Evolutionary conservation across 2,797 vertebrate genomes (phyloP).

Genomic region (Buceros bicornis): DNA sequence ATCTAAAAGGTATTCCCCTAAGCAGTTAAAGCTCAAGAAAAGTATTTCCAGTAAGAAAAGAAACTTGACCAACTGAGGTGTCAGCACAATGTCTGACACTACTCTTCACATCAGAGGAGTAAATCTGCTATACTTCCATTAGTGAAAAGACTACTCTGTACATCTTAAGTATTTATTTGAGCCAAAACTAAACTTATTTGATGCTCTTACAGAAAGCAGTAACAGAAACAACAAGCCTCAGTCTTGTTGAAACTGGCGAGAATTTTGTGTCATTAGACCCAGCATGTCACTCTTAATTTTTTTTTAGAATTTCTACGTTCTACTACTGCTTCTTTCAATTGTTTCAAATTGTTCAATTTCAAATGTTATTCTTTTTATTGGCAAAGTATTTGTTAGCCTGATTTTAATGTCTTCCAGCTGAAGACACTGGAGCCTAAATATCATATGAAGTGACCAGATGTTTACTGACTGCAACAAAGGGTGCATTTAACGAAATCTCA

Average conservation of each 20-base stretch:
- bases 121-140: neutral
- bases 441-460: neutral
- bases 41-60: slow-evolving; percentile 27
- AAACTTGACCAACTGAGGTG: neutral
- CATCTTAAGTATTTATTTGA: neutral
- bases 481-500: neutral
- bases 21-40: slow-evolving; percentile 5
- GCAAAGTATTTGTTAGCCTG: neutral
- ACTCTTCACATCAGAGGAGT: neutral
- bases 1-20: neutral
- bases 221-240: neutral
- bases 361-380: neutral
- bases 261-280: neutral
- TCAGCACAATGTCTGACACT: neutral
- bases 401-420: neutral
- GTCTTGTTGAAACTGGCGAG: neutral
- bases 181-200: neutral
- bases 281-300: neutral
- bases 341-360: neutral
- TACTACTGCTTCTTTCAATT: neutral
- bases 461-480: neutral
- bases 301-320: neutral
- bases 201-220: neutral
- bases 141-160: neutral
- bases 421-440: neutral